Base-by-base conservation (phyloP, 2,797 vertebrate species). In the Mastacembelus armatus region DNA sequence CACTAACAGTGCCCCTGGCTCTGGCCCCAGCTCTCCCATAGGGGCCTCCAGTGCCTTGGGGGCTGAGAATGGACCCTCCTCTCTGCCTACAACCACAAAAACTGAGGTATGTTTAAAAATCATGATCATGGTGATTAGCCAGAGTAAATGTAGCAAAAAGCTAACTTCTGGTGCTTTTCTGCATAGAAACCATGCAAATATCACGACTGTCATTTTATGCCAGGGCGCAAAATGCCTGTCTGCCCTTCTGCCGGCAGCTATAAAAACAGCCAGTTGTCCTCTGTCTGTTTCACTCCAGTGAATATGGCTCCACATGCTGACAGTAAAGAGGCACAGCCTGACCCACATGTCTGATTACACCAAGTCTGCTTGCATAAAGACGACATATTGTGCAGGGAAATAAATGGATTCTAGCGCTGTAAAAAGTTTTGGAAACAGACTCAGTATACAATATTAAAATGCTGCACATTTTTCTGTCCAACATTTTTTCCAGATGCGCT, bases 1-100 rank as follows among this genome's bases (percentile, higher is more conserved):
- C 82, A 97, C 95, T 76, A 97, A 94, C 92, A 95, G 95, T 83
- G 96, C 96, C 70, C 96, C 97, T 63, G 98, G 96, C 57, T 98
- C 98, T 11, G 97, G 96, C 71, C 96, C 98, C 80, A 96, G 96
- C 90, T 99, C 98, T 71, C 98, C 98, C 74, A 98, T 95, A 71
- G 97, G 97, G 75, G 96, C 95, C 67, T 96, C 94, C 5, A 93
- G 94, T 92, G 94, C 94, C 91, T 95, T 94, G 78, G 92, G 95
- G 80, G 85, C 94, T 83, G 97, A 99, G 92, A 98, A 94, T 10
- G 97, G 97, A 86, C 93, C 93, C 60, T 94, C 96, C 0, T 94
- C 94, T 80, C 90, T 97, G 81, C 93, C 95, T 66, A 91, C 95
- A 33, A 95, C 91, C 71, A 95, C 96, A 89, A 95, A 95, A 81